Evolutionary conservation across 2,113 vertebrate species (phyloP).

Genomic region (Ciconia maguari): DNA sequence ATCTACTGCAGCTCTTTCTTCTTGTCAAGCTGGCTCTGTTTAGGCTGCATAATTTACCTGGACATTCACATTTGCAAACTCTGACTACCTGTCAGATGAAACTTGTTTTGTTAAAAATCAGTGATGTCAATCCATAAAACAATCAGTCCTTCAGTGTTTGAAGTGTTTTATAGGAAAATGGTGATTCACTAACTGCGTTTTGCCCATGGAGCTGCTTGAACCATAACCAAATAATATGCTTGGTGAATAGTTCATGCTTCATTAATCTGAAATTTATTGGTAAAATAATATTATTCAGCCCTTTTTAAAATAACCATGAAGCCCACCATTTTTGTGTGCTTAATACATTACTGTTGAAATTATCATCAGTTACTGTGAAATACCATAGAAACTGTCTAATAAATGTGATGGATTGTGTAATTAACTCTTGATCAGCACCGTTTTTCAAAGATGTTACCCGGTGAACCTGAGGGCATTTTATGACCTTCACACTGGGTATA

Average conservation of each 20-base stretch:
- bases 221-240: background rate
- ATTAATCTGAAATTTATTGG: constrained; percentile 29
- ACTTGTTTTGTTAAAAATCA: constrained; percentile 26
- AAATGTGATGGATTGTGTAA: constrained; percentile 77
- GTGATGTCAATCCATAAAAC: background rate
- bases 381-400: constrained; percentile 72
- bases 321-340: background rate
- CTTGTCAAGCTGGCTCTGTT: background rate
- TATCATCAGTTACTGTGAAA: constrained; percentile 66
- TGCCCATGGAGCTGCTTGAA: background rate
- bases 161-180: background rate
- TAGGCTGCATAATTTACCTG: constrained; percentile 23
- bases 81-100: background rate
- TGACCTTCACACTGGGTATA: constrained; percentile 66
- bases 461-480: constrained; percentile 69
- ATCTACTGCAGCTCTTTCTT: background rate
- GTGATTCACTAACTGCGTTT: background rate
- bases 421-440: constrained; percentile 78
- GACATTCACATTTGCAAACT: background rate
- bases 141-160: background rate
- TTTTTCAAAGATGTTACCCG: constrained; percentile 69
- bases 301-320: background rate
- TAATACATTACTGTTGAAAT: constrained; percentile 48
- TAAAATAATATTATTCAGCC: constrained; percentile 22
- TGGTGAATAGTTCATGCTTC: background rate